A percentile compares a stretch with the other conserved stretches of the same genome.
phyloP scores from a whole-genome alignment of 2,888 invertebrate genomes.

The Netelia virgata region DNA sequence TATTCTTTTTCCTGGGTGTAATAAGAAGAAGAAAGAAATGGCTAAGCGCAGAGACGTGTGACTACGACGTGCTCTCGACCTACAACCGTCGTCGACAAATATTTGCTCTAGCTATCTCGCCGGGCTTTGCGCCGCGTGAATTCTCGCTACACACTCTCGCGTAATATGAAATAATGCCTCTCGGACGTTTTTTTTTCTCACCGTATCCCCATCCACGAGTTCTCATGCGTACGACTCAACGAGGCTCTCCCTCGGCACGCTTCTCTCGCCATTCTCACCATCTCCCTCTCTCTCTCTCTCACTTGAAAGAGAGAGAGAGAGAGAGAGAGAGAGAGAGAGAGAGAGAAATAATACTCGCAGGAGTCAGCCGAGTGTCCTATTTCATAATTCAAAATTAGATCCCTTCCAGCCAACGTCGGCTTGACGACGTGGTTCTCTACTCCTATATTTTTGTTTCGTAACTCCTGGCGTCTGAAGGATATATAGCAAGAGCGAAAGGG shows the following conservation, averaged over 20 bases:
- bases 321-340: not conserved
- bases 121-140: conserved; percentile 2
- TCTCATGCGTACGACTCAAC: not conserved
- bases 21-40: conserved; percentile 19
- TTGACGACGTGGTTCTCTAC: conserved; percentile 18
- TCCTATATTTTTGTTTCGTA: conserved; percentile 30
- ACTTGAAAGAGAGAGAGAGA: conserved; percentile 4
- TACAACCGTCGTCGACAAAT: conserved; percentile 27
- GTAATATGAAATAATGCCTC: conserved; percentile 57
- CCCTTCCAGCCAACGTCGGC: conserved; percentile 29
- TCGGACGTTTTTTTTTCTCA: conserved; percentile 30
- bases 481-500: not conserved
- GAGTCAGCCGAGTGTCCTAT: conserved; percentile 40
- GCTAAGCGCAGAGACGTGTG: not conserved
- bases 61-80: not conserved
- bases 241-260: not conserved
- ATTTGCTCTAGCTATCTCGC: conserved; percentile 37
- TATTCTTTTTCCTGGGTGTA: not conserved
- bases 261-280: conserved; percentile 4
- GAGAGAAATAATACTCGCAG: not conserved
- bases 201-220: conserved; percentile 3
- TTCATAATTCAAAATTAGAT: conserved; percentile 65
- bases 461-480: not conserved
- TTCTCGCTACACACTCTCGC: conserved; percentile 25
- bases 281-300: conserved; percentile 23